phyloP scores from a whole-genome alignment of 1,140 invertebrate genomes.

The Subanguina moxae region DNA sequence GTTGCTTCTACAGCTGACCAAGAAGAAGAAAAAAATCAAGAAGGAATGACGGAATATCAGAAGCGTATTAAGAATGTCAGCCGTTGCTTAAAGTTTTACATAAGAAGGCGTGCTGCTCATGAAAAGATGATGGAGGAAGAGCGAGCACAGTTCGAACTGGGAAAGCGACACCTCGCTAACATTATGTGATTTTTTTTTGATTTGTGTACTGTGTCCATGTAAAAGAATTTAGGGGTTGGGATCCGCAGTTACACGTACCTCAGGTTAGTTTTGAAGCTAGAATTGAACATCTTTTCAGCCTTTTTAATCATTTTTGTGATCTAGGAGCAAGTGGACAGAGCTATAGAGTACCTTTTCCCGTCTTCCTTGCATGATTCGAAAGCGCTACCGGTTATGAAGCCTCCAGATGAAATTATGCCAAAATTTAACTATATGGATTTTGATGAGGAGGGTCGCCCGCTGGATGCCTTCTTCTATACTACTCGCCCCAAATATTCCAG shows the following conservation, averaged over 20 bases:
- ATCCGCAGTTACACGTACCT: background rate
- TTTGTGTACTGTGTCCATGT: background rate
- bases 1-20: background rate
- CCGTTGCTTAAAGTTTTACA: slow-evolving; percentile 41
- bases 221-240: background rate
- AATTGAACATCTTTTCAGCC: slow-evolving; percentile 69
- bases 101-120: slow-evolving; percentile 37
- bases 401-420: slow-evolving; percentile 54
- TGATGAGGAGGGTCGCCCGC: slow-evolving; percentile 48
- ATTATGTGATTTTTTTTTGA: slow-evolving; percentile 86
- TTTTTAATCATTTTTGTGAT: background rate
- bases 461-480: slow-evolving; percentile 52
- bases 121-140: slow-evolving; percentile 70
- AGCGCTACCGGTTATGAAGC: slow-evolving; percentile 56
- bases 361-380: slow-evolving; percentile 46
- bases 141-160: slow-evolving; percentile 77
- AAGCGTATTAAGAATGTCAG: background rate
- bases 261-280: slow-evolving; percentile 73
- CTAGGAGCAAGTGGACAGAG: slow-evolving; percentile 35
- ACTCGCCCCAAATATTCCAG: slow-evolving; percentile 51
- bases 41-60: background rate
- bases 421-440: slow-evolving; percentile 47
- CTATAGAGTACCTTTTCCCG: slow-evolving; percentile 56
- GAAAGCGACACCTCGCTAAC: slow-evolving; percentile 88
- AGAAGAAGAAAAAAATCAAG: background rate